Evolutionary conservation across 2,797 vertebrate genomes (phyloP), one percentile per base, ranked within the genome.

Genomic region (Odontamblyopus rebecca): DNA sequence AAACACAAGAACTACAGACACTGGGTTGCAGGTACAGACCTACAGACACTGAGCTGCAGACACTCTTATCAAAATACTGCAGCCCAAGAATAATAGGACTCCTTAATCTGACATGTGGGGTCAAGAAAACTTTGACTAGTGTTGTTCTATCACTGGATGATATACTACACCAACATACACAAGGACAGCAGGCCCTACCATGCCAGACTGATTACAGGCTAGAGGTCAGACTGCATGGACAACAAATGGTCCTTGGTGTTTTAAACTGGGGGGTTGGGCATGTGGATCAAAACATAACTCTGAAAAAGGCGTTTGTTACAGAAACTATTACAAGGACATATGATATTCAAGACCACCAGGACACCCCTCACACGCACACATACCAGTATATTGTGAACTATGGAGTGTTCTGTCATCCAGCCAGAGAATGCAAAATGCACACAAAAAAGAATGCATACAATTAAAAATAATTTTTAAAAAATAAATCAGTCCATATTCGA

Each of bases 11-110:
- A 9, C 41, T 44, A 48, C 11, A 48, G 12, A 48, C 44, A 48
- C 44, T 8, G 44, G 44, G 2, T 13, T 48, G 3, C 12, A 48
- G 13, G 6, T 13, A 13, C 44, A 48, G 44, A 15, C 41, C 2
- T 44, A 44, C 41, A 44, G 41, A 44, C 23, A 23, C 23, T 12
- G 41, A 12, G 9, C 41, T 44, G 1, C 41, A 44, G 41, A 13
- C 44, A 48, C 80, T 83, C 89, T 91, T 92, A 90, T 92, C 89
- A 90, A 89, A 93, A 91, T 89, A 93, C 89, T 62, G 88, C 88
- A 86, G 91, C 82, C 85, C 71, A 78, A 54, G 13, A 48, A 88
- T 81, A 85, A 87, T 82, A 81, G 84, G 85, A 86, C 82, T 85
- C 88, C 90, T 89, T 91, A 87, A 89, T 89, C 88, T 89, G 84